Evolutionary conservation across 2,113 vertebrate species (phyloP).

Genomic region (Budorcas taxicolor): DNA sequence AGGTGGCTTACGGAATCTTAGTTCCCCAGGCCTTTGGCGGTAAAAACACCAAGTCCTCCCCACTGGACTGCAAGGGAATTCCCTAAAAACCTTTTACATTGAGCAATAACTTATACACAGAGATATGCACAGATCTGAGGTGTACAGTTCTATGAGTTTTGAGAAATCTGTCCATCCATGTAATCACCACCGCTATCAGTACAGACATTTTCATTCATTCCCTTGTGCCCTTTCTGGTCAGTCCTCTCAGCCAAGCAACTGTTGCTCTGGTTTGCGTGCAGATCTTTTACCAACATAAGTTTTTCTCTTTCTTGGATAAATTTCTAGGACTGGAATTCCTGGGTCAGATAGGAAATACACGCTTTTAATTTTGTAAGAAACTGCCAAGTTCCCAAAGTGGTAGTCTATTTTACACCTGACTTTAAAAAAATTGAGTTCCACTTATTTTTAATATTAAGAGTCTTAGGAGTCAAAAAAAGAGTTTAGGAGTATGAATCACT

Average conservation of each 20-base stretch:
- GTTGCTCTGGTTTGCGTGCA: background rate
- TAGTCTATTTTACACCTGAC: background rate
- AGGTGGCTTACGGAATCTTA: background rate
- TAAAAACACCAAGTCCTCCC: background rate
- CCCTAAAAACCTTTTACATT: background rate
- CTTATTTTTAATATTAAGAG: background rate
- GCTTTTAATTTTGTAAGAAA: background rate
- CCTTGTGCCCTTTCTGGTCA: background rate
- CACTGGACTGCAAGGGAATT: background rate
- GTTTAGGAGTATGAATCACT: background rate
- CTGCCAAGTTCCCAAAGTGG: background rate
- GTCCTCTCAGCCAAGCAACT: background rate
- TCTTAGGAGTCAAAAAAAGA: background rate
- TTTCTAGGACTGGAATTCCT: background rate
- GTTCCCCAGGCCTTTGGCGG: background rate
- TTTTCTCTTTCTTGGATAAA: background rate
- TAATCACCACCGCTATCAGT: background rate
- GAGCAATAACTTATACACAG: background rate
- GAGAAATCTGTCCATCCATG: background rate
- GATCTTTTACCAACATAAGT: background rate
- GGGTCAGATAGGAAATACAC: background rate
- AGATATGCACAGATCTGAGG: background rate
- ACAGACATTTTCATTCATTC: background rate
- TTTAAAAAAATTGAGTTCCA: background rate
- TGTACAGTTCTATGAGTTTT: background rate